Percentiles rank a stretch among this genome's conserved stretches.
Evolutionary conservation across 1,140 invertebrate genomes (phyloP).

Genomic region (Drosophila ficusphila): DNA sequence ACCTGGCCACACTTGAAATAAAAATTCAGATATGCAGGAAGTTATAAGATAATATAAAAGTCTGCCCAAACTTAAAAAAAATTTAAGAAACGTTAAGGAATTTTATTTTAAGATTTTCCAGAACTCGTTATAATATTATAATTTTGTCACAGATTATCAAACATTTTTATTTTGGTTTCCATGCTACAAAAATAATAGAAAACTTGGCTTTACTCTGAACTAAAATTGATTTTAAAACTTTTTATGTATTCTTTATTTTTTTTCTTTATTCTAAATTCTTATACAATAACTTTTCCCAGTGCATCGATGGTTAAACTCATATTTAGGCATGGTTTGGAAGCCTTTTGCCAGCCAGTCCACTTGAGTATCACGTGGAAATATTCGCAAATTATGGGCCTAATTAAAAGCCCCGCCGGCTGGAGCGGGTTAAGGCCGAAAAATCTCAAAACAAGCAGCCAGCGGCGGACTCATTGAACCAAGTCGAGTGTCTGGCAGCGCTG

Average conservation of each 20-base stretch:
- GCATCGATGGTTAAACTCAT: constrained; percentile 2
- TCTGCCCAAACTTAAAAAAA: too few species aligned
- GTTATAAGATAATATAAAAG: too few species aligned
- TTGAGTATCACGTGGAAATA: constrained; percentile 70
- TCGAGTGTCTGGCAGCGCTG: constrained; percentile 62
- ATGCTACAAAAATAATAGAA: too few species aligned
- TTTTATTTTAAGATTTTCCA: too few species aligned
- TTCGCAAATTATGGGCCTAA: constrained; percentile 80
- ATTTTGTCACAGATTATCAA: too few species aligned
- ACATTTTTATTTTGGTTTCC: too few species aligned
- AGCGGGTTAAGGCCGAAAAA: constrained; percentile 23
- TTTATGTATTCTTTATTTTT: too few species aligned
- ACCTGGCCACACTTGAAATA: not conserved
- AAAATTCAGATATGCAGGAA: not conserved
- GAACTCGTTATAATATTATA: too few species aligned
- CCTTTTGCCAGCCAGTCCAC: constrained; percentile 61
- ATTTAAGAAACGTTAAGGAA: too few species aligned
- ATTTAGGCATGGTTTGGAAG: constrained; percentile 47
- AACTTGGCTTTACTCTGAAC: too few species aligned
- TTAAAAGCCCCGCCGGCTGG: constrained; percentile 52
- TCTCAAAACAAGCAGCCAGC: constrained; percentile 47
- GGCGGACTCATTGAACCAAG: constrained; percentile 55
- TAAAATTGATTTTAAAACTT: too few species aligned
- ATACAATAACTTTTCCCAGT: not conserved
- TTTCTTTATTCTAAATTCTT: not conserved